Conservation (phyloP, 2,888 invertebrate genomes). For the Philonicus albiceps region DNA sequence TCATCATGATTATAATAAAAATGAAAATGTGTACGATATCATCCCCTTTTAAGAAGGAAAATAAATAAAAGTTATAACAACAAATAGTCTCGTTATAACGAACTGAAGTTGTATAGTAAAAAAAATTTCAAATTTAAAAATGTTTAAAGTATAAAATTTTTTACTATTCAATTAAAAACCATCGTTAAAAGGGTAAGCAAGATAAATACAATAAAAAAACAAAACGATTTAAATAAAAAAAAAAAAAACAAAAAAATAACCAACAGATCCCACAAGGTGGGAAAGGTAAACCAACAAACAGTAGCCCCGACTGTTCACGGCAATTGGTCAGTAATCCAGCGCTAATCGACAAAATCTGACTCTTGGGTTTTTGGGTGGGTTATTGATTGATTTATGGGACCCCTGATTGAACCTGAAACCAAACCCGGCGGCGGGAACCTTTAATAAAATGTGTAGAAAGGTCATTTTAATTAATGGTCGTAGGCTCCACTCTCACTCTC, state of each 20-base stretch:
- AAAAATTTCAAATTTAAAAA: too few species aligned
- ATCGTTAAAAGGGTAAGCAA: neutral
- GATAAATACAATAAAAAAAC: neutral
- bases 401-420: neutral
- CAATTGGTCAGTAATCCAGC: constrained; percentile 18
- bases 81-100: neutral
- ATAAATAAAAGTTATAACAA: neutral
- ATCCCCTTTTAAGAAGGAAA: neutral
- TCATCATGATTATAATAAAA: neutral
- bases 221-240: neutral
- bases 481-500: too few species aligned
- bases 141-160: too few species aligned
- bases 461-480: constrained; percentile 1
- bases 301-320: neutral
- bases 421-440: neutral
- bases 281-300: neutral
- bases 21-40: neutral
- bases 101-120: too few species aligned
- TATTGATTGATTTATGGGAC: constrained; percentile 34
- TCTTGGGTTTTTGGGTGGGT: neutral
- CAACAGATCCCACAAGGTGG: neutral
- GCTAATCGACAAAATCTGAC: neutral
- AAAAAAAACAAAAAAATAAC: neutral
- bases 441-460: constrained; percentile 14
- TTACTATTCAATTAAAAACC: neutral